Evolutionary conservation across 1,140 invertebrate species (phyloP).

Genomic region (Thaumetopoea pityocampa): DNA sequence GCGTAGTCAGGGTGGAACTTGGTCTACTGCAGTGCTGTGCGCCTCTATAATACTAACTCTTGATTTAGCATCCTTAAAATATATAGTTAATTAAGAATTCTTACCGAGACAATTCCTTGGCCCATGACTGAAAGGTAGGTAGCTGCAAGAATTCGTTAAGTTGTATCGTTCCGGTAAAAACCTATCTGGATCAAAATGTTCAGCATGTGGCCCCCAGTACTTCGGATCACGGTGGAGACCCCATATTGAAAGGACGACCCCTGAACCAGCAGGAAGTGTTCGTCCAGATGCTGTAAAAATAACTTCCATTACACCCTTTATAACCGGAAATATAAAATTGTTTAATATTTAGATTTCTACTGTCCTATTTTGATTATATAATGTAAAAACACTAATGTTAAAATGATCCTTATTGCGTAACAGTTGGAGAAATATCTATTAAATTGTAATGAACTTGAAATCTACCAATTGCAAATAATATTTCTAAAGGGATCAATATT

Average conservation of each 20-base stretch:
- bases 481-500: too few species aligned
- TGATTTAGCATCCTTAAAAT: not conserved
- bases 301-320: not conserved
- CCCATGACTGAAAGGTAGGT: conserved; percentile 80
- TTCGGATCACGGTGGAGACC: conserved; percentile 71
- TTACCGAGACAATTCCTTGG: conserved; percentile 79
- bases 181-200: conserved; percentile 81
- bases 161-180: conserved; percentile 77
- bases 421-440: too few species aligned
- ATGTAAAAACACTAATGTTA: too few species aligned
- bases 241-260: conserved; percentile 42
- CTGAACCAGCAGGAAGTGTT: conserved; percentile 43
- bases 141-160: conserved; percentile 71
- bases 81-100: conserved; percentile 15
- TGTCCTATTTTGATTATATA: not conserved
- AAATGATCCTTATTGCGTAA: too few species aligned
- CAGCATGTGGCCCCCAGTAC: conserved; percentile 78
- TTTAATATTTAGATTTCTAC: not conserved
- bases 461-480: too few species aligned
- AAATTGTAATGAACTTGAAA: too few species aligned
- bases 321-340: too few species aligned
- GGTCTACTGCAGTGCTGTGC: too few species aligned
- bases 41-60: too few species aligned
- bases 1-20: too few species aligned
- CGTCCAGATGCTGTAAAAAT: conserved; percentile 39